Base-by-base conservation (phyloP, 2,888 invertebrate genomes). In the Cepaea hortensis region DNA sequence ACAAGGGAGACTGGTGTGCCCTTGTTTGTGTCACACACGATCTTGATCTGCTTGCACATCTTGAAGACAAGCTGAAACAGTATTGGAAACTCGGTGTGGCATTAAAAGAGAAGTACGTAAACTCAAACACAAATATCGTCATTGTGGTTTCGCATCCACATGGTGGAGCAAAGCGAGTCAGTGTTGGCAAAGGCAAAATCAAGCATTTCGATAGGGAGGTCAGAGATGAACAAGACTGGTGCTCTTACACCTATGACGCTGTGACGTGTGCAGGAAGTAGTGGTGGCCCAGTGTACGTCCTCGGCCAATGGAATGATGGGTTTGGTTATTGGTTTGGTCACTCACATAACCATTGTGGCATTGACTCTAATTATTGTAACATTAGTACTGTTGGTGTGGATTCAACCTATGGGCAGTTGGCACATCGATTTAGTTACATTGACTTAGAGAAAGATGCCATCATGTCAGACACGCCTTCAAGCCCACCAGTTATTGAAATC, bases 171-270 rank as follows among this genome's bases (percentile, higher is more conserved):
- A 79, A 61, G 5, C 55, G 55, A 3, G 11, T 79, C 11, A 79
- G 77, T 13, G 5, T 79, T 61, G 77, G 77, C 48, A 55, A 23
- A 13, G 55, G n/a, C n/a, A 61, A n/a, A 13, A n/a, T 61, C 6
- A 61, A 23, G 6, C 48, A 79, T 23, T 23, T 23, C 20, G 61
- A 55, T 3, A n/a, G 61, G 23, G 77, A 79, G 3, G 61, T 79
- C 3, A 55, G 77, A 55, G 61, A 79, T 23, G 55, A 79, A 4
- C 77, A 79, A 15, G n/a, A 20, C 13, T 79, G 77, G 77, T 79
- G 77, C 23, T 79, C 55, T 61, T 79, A 79, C 23, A 61, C 77
- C 2, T 79, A 79, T 23, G 77, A 79, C 15, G 77, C 77, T 0
- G 13, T 11, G 3, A 79, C 77, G 1, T 79, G 77, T 13, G 77